These are phyloP conservation scores for Pluvianellus socialis DNA, from an alignment of 2,113 vertebrate species.

Conservation along the genomic window DNA sequence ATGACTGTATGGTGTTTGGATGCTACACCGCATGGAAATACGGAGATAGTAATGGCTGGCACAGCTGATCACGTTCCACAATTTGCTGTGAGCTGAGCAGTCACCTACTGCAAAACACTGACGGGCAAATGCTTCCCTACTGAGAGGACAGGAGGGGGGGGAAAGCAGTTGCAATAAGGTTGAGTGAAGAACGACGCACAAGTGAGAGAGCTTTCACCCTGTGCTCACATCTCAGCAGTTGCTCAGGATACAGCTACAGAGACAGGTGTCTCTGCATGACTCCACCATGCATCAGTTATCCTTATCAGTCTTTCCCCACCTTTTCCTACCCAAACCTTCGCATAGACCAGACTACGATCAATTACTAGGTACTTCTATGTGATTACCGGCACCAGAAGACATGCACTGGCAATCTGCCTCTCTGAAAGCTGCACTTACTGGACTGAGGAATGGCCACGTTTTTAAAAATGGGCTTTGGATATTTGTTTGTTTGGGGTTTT, in stretches of 20 bases:
- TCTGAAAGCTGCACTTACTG: neutral
- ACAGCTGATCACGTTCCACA: accelerated
- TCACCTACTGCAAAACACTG: neutral
- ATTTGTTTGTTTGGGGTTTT: neutral
- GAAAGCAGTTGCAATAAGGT: neutral
- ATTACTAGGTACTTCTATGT: neutral
- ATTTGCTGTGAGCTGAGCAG: neutral
- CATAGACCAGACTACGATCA: neutral
- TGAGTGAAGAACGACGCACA: neutral
- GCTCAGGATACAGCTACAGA: neutral
- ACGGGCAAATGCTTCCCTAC: neutral
- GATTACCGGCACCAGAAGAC: neutral
- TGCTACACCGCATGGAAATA: neutral
- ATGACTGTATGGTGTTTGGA: neutral
- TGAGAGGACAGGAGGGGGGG: neutral
- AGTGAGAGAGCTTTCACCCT: neutral
- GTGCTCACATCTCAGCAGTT: neutral
- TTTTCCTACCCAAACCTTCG: neutral
- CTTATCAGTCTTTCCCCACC: neutral
- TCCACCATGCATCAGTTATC: neutral
- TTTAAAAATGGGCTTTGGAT: neutral
- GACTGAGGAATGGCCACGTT: neutral
- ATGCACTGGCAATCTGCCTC: neutral
- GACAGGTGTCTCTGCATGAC: neutral
- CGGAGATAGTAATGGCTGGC: neutral